Evolutionary conservation across 2,113 vertebrate genomes (phyloP), one percentile per base, ranked within the genome.

Genomic region (Pungitius pungitius): DNA sequence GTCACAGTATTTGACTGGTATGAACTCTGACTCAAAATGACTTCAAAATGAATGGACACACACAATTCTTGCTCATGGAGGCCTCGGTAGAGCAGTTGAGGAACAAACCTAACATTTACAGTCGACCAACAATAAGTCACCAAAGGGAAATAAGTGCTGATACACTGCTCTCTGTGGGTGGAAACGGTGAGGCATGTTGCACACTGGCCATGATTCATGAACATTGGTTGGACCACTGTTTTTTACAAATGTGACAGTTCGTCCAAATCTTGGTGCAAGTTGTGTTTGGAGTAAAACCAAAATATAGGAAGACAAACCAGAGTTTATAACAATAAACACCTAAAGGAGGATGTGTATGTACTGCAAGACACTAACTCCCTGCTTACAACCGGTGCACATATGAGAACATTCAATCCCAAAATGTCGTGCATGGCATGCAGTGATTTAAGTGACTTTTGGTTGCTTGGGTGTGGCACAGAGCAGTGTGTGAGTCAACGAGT

Each of bases 81-180:
- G 39, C 67, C 70, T 73, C 24, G 33, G 70, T 43, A 62, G 9
- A 73, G 54, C 35, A 37, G 67, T 54, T 69, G 43, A 75, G 30
- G 55, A 68, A 58, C 55, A 62, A 85, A 75, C 68, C 43, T 71
- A 59, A 74, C 27, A 75, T 83, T 86, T 85, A 60, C 49, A 75
- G 71, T 69, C 71, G 68, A 30, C 30, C 67, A 59, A 43, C 78
- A 74, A 24, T 85, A 86, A 85, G 87, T 89, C 84, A 86, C n/a
- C 7, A 45, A 17, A 40, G 30, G 6, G 35, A 73, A 78, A 61
- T 8, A 3, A 70, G 70, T 27, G 33, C 64, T 30, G 62, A 80
- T 57, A 65, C 75, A 56, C 65, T 73, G 64, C 86, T 78, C 68
- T 73, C 75, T 85, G 73, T 70, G 83, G 83, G 59, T 18, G 37